A percentile compares a stretch with the other conserved stretches of the same genome.
phyloP scores from a whole-genome alignment of 92 coral and sea anemone species.

The Actinernus sp. region DNA sequence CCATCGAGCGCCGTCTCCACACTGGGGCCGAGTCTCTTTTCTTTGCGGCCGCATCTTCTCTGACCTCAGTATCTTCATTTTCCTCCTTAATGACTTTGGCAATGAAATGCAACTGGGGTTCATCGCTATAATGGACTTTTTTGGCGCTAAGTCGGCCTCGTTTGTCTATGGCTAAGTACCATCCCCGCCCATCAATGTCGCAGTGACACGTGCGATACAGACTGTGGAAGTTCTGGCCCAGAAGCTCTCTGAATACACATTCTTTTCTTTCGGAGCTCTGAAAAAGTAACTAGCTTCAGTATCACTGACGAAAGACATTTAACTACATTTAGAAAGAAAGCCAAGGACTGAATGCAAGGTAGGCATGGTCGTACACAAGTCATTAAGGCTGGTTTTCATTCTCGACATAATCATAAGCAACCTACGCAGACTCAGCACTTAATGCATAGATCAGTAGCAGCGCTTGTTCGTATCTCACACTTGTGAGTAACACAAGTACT shows the following conservation, averaged over 20 bases:
- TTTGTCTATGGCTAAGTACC: conserved; percentile 86
- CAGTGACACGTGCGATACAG: conserved; percentile 92
- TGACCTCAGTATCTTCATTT: conserved; percentile 1
- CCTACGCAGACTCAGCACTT: no score
- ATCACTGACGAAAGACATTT: no score
- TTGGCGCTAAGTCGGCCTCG: conserved; percentile 78
- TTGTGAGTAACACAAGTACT: no score
- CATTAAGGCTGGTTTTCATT: no score
- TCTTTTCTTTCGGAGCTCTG: conserved; percentile 92
- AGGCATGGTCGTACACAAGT: no score
- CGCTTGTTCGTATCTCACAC: no score
- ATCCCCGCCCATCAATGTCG: conserved; percentile 82
- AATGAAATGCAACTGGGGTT: conserved; percentile 89
- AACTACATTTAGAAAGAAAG: no score
- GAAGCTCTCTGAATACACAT: conserved; percentile 93
- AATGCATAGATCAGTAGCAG: no score
- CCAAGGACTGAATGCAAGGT: no score
- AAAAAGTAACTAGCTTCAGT: no score
- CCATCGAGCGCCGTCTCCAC: conserved; percentile 1
- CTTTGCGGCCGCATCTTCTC: not conserved
- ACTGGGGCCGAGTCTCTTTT: not conserved
- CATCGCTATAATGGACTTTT: conserved; percentile 75
- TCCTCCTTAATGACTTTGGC: conserved; percentile 69
- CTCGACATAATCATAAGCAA: no score
- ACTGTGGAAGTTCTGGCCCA: conserved; percentile 86